Evolutionary conservation across 1,140 invertebrate genomes (phyloP), one percentile per base, ranked within the genome.

Genomic region (Phortica variegata): DNA sequence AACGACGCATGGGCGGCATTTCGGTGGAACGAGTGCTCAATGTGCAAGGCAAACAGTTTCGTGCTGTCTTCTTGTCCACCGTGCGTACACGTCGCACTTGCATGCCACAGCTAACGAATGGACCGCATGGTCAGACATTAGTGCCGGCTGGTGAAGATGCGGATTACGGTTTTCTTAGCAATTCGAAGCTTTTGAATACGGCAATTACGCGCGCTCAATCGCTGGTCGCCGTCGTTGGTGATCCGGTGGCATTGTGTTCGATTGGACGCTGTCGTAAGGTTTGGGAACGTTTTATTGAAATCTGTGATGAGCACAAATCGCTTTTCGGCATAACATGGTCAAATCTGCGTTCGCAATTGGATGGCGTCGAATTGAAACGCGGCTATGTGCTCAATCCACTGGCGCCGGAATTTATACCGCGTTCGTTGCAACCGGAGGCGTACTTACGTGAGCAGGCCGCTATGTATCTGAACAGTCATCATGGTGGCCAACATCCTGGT

Each of bases 41-140:
- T 77, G 89, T 93, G 0, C 91, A 94, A 79, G 90, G 90, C 73
- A 93, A 93, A 73, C 90, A 94, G 75, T 95, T 93, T 65, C 80
- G 89, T 8, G 90, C 88, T 1, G 85, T 94, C 20, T 88, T 95
- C 56, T 77, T 94, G 29, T 91, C 88, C 16, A 92, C 90, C 0
- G 91, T 94, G 1, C 79, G 91, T 4, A 93, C 90, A 1, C 77
- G 87, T 34, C 79, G 84, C 43, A 89, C 87, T 2, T 91, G 88
- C 71, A 78, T 72, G 78, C 77, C 66, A 2, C 61, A 69, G 19
- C 21, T 44, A 33, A 58, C 56, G 3, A 45, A 45, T n/a, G 58
- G 49, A 0, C 15, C 49, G 39, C 69, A 41, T 71, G 78, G 2
- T 68, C 70, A 6, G 74, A 73, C 9, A 55, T 36, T 0, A 21